phyloP scores from a whole-genome alignment of 2,888 invertebrate species.

The Baronia brevicornis region DNA sequence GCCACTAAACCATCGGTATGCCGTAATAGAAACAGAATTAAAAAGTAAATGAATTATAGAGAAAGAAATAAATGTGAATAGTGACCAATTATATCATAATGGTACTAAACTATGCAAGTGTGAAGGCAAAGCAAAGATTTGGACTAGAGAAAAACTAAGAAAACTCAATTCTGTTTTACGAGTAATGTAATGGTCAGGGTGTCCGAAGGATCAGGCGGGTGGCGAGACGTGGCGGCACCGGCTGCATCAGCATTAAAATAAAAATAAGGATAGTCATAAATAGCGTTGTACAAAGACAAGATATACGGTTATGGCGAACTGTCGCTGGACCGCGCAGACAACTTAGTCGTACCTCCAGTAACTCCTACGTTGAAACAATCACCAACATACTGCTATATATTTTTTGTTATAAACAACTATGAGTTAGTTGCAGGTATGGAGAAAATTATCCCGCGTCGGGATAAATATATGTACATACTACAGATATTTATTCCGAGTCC shows the following conservation, averaged over 20 bases:
- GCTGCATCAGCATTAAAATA: constrained; percentile 74
- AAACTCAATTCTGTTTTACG: constrained; percentile 5
- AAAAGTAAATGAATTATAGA: no score
- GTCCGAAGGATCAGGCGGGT: constrained; percentile 49
- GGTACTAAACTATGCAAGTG: no score
- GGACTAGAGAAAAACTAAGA: not conserved
- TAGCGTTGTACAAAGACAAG: constrained; percentile 66
- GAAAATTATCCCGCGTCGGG: no score
- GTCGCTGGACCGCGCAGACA: constrained; percentile 44
- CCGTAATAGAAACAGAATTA: no score
- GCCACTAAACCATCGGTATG: no score
- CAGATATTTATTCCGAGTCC: no score
- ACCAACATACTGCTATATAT: not conserved
- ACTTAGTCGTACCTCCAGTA: constrained; percentile 29
- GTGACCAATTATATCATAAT: no score
- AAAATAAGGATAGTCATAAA: constrained; percentile 72
- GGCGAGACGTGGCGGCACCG: constrained; percentile 67
- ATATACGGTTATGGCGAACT: constrained; percentile 67
- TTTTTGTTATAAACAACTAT: no score
- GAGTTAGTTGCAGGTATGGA: no score
- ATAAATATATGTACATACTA: no score
- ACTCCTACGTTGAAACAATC: constrained; percentile 15
- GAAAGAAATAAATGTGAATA: no score
- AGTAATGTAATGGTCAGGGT: constrained; percentile 22
- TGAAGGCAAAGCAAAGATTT: no score